Evolutionary conservation across 2,888 invertebrate species (phyloP).

Genomic region (Serrognathus titanus): DNA sequence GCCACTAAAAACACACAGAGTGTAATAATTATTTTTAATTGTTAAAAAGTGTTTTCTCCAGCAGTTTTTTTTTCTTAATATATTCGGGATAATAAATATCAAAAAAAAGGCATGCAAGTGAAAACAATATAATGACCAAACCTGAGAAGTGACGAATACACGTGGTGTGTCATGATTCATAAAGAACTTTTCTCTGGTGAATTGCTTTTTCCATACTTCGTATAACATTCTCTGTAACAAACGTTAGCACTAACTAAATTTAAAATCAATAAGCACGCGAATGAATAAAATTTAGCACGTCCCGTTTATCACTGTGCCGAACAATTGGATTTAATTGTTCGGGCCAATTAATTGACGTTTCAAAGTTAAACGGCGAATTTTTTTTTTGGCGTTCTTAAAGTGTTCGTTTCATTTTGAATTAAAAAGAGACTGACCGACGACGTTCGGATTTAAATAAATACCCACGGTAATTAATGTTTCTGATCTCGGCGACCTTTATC

Average conservation of each 20-base stretch:
- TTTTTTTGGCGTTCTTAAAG: neutral
- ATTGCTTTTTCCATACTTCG: constrained; percentile 37
- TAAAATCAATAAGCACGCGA: constrained; percentile 5
- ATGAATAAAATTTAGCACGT: neutral
- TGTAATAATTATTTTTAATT: neutral
- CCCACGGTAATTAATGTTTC: neutral
- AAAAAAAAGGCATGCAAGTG: too few species aligned
- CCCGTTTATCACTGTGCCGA: neutral
- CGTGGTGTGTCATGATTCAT: constrained; percentile 36
- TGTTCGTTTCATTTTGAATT: neutral
- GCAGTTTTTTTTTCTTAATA: too few species aligned
- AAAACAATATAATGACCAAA: constrained; percentile 24
- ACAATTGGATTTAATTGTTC: constrained; percentile 15
- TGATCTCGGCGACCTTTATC: neutral
- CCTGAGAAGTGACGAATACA: constrained; percentile 41
- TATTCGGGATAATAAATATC: too few species aligned
- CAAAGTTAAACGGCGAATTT: neutral
- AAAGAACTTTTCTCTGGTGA: constrained; percentile 33
- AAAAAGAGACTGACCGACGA: neutral
- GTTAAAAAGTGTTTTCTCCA: neutral
- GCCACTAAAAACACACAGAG: constrained; percentile 55
- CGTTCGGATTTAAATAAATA: neutral
- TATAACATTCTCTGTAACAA: constrained; percentile 26
- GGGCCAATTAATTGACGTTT: neutral
- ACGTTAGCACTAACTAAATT: constrained; percentile 6